Evolutionary conservation across 2,888 invertebrate genomes (phyloP).

Genomic region (Caenorhabditis plicata): DNA sequence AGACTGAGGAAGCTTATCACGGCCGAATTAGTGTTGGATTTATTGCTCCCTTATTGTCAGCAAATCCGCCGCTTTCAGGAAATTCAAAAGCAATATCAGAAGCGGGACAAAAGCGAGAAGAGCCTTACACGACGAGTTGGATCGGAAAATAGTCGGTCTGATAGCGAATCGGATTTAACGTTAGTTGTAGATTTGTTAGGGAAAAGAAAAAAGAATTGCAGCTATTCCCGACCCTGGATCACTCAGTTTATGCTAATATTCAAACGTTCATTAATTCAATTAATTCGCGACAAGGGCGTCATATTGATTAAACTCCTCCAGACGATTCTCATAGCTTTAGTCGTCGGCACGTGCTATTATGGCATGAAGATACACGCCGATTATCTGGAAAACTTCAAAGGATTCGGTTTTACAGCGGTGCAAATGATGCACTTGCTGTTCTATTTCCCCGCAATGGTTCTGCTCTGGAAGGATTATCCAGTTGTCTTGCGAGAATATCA

Average conservation of each 20-base stretch:
- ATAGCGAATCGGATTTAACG: neutral
- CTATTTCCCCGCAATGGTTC: constrained; percentile 86
- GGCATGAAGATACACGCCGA: constrained; percentile 80
- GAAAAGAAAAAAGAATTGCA: too few species aligned
- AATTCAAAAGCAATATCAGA: too few species aligned
- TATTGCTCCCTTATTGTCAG: too few species aligned
- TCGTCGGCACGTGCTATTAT: constrained; percentile 83
- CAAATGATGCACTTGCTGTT: constrained; percentile 93
- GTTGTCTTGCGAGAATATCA: constrained; percentile 86
- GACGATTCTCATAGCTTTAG: constrained; percentile 74
- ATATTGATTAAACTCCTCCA: neutral
- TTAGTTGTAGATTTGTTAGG: too few species aligned
- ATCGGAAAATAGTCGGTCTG: constrained; percentile 15
- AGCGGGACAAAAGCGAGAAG: too few species aligned
- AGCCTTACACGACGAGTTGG: constrained; percentile 3
- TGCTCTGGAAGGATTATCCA: constrained; percentile 84
- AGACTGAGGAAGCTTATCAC: constrained; percentile 27
- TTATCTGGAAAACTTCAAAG: constrained; percentile 89
- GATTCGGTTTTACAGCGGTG: constrained; percentile 83
- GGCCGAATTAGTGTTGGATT: constrained; percentile 13
- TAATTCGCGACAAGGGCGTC: constrained; percentile 13
- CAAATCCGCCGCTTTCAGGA: too few species aligned
- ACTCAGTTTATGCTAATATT: constrained; percentile 22
- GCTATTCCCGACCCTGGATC: constrained; percentile 13
- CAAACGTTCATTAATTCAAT: constrained; percentile 14